phyloP scores from a whole-genome alignment of 1,140 invertebrate species.

The Pseudomyrmex sp. region DNA sequence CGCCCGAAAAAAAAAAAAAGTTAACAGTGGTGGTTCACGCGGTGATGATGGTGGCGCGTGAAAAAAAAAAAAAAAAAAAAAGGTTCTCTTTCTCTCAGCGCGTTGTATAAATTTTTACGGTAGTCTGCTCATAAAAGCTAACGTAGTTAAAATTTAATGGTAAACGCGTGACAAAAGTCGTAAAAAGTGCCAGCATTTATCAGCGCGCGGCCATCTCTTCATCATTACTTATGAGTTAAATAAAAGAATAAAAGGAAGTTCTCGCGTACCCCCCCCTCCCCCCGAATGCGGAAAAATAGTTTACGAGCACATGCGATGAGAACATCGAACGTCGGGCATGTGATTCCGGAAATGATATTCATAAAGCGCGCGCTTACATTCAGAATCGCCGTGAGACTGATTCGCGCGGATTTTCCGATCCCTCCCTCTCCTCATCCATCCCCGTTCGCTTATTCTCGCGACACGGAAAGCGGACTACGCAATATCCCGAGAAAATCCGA shows the following conservation, averaged over 20 bases:
- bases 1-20: neutral
- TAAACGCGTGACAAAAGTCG: slow-evolving; percentile 46
- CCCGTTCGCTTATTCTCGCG: slow-evolving; percentile 30
- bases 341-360: slow-evolving; percentile 12
- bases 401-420: slow-evolving; percentile 38
- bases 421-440: no score
- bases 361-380: neutral
- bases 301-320: slow-evolving; percentile 15
- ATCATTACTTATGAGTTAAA: slow-evolving; percentile 35
- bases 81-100: no score
- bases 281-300: no score
- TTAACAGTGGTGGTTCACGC: neutral
- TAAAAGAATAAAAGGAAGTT: neutral
- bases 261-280: neutral
- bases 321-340: neutral
- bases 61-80: slow-evolving; percentile 1
- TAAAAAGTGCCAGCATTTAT: slow-evolving; percentile 42
- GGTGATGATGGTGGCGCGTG: neutral
- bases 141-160: slow-evolving; percentile 49
- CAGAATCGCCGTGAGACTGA: slow-evolving; percentile 2
- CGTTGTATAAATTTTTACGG: slow-evolving; percentile 30
- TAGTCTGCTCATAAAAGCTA: slow-evolving; percentile 31
- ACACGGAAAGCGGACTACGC: neutral
- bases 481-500: neutral
- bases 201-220: slow-evolving; percentile 10